Percentiles rank a stretch among this genome's conserved stretches.
Evolutionary conservation across 2,797 vertebrate genomes (phyloP).

Genomic region (Phrynocephalus vlangalii): DNA sequence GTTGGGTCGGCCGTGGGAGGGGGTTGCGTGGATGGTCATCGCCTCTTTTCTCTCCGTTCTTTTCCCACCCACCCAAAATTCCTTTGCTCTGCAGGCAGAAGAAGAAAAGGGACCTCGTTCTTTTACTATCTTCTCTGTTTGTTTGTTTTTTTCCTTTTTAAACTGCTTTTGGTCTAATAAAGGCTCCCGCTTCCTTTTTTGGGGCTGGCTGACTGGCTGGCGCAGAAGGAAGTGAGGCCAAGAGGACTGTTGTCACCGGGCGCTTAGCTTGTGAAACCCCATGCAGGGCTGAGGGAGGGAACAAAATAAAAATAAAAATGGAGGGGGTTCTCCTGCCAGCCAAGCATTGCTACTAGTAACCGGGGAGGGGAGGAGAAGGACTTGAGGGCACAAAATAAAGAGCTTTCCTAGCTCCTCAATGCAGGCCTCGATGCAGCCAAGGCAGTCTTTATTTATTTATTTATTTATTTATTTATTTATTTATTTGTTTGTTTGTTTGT

Average conservation of each 20-base stretch:
- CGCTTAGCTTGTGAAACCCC: constrained; percentile 10
- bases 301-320: no score
- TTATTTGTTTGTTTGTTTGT: no score
- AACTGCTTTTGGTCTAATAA: neutral
- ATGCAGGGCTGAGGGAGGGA: neutral
- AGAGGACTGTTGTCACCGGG: neutral
- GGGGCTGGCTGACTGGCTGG: constrained; percentile 63
- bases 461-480: no score
- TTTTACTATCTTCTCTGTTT: neutral
- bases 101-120: neutral
- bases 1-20: no score
- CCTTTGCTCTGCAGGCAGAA: neutral
- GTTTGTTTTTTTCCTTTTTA: neutral
- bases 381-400: neutral
- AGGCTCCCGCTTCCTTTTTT: constrained; percentile 72
- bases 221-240: constrained; percentile 16
- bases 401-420: neutral
- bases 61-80: no score
- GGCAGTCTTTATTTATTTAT: no score
- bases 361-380: neutral
- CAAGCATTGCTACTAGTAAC: neutral
- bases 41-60: neutral
- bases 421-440: no score
- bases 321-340: neutral
- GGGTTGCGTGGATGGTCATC: no score